Evolutionary conservation across 2,113 vertebrate genomes (phyloP), one percentile per base, ranked within the genome.

Genomic region (Amblyopsis rosae): DNA sequence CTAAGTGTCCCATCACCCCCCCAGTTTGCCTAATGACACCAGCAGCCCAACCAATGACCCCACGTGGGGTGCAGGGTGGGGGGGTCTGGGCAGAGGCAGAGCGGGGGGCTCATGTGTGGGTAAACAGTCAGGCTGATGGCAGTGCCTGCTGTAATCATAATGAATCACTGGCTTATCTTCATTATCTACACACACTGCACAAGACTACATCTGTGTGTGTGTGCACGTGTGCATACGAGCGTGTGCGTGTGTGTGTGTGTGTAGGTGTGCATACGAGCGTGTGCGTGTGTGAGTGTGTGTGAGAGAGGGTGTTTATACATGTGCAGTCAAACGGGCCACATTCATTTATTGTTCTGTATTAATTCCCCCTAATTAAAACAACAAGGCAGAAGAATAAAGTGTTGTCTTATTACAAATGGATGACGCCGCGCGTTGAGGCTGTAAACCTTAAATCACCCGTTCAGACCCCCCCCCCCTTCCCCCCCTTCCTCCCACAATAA

Each of bases 161-260:
- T 94, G 91, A 92, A 93, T 94, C 92, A 92, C 93, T 93, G 88
- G 92, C 90, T 93, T 93, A 93, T 94, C 93, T 93, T 93, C 92
- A 94, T 93, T 93, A 92, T 93, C 93, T 89, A 66, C 76, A 80
- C 86, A 80, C 77, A 67, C 87, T 58, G 72, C 81, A 51, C 46
- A 62, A 73, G 80, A 77, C 76, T 82, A 77, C 81, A 69, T 75
- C 1, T 13, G 59, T 45, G 59, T 64, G 59, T 64, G 62, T 72
- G 65, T 70, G 63, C 68, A 63, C 33, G 16, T 69, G 67, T 54
- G 6, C 26, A 26, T 26, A 26, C 48, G 60, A 11, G 35, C 15
- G 33, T 47, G 12, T 62, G 33, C 16, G 45, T 62, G 59, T 16
- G 15, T 62, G 45, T 17, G 12, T 62, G 15, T 47, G 12, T 61